A percentile compares a stretch with the other conserved stretches of the same genome.
Evolutionary conservation across 2,113 vertebrate species (phyloP).

Genomic region (Pygoscelis antarcticus): DNA sequence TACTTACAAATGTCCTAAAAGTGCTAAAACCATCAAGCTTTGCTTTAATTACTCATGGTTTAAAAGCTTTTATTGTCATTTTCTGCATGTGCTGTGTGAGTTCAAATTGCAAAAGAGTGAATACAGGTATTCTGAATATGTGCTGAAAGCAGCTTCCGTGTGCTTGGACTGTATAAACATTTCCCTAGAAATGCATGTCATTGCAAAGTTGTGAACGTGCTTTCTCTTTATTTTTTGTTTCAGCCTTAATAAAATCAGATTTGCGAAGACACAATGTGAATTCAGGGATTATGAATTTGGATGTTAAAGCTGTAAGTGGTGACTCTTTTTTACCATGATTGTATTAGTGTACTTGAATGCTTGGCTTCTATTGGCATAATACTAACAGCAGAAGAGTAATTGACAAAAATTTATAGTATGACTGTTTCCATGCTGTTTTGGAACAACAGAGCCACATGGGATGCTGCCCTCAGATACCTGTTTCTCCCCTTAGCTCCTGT

Average conservation of each 20-base stretch:
- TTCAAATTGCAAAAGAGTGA: neutral
- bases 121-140: neutral
- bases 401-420: neutral
- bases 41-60: neutral
- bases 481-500: neutral
- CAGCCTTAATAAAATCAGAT: conserved; percentile 94
- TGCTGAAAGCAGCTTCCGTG: neutral
- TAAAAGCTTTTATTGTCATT: neutral
- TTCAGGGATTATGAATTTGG: conserved; percentile 64
- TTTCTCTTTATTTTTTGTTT: neutral
- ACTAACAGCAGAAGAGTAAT: neutral
- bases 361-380: neutral
- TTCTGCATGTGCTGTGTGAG: neutral
- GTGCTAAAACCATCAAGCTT: neutral
- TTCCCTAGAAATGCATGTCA: neutral
- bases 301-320: conserved; percentile 80
- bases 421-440: neutral
- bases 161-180: neutral
- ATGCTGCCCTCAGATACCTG: neutral
- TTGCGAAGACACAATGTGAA: conserved; percentile 90
- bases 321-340: neutral
- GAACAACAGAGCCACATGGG: neutral
- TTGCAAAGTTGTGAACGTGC: neutral
- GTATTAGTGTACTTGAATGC: neutral
- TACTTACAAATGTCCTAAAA: neutral